phyloP scores from a whole-genome alignment of 1,140 invertebrate genomes.

The Dufourea novaeangliae region DNA sequence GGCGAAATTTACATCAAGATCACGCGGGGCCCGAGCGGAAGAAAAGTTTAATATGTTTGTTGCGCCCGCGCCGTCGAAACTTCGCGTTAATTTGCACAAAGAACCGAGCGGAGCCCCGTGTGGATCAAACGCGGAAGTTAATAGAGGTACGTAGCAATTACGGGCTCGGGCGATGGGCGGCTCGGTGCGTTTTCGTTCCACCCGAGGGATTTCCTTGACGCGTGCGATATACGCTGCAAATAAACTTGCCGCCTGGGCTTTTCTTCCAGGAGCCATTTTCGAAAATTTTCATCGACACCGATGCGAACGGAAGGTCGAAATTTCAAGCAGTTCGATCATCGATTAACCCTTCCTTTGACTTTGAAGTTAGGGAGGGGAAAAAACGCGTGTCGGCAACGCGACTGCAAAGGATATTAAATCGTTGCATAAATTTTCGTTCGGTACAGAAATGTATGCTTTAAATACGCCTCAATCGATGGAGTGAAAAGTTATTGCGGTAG shows the following conservation, averaged over 20 bases:
- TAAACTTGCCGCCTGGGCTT: not conserved
- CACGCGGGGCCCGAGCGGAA: not conserved
- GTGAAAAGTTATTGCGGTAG: too few relatives aligned
- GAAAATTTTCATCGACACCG: too few relatives aligned
- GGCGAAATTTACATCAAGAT: conserved; percentile 39
- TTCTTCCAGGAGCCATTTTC: not conserved
- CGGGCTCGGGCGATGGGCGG: conserved; percentile 6
- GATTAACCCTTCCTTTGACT: not conserved
- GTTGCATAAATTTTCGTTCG: too few relatives aligned
- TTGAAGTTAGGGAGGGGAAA: too few relatives aligned
- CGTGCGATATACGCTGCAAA: not conserved
- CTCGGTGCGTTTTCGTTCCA: conserved; percentile 13
- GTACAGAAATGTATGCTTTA: too few relatives aligned
- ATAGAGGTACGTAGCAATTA: conserved; percentile 30
- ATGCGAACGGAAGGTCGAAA: too few relatives aligned
- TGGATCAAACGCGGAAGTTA: conserved; percentile 29
- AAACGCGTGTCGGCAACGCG: too few relatives aligned
- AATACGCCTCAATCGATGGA: too few relatives aligned
- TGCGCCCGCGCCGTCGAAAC: conserved; percentile 4
- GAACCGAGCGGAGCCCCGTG: conserved; percentile 35
- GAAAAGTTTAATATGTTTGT: conserved; percentile 47
- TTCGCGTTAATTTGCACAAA: conserved; percentile 49
- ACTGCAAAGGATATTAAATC: too few relatives aligned
- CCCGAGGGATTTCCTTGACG: conserved; percentile 3
- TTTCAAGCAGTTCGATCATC: not conserved